Conservation (phyloP, 2,888 invertebrate genomes). For the Eucera pruinosa region DNA sequence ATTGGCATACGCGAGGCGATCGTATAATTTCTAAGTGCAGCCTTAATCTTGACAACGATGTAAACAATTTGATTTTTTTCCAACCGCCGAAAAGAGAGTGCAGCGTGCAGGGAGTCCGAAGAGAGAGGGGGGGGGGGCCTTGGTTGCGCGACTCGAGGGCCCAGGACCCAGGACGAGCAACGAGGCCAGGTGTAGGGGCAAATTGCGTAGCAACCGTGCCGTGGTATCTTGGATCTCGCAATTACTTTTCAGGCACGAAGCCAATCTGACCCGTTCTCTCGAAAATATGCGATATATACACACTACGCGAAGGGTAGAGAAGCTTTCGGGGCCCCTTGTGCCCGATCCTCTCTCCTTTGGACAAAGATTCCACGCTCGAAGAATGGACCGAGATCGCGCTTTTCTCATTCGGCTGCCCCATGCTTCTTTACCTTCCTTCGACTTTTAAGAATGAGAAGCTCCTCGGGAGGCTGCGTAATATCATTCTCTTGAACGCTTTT, state of each 20-base stretch:
- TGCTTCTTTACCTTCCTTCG: slow-evolving; percentile 15
- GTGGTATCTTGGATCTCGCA: slow-evolving; percentile 72
- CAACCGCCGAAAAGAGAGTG: too few relatives aligned
- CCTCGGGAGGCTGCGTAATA: slow-evolving; percentile 7
- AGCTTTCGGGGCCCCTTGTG: slow-evolving; percentile 38
- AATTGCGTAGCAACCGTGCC: slow-evolving; percentile 65
- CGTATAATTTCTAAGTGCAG: slow-evolving; percentile 37
- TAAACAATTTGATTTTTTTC: slow-evolving; percentile 43
- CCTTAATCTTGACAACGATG: slow-evolving; percentile 40
- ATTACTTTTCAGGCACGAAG: slow-evolving; percentile 71
- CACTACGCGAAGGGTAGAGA: slow-evolving; percentile 9
- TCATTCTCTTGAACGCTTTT: slow-evolving; percentile 2
- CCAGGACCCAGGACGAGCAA: slow-evolving; percentile 12
- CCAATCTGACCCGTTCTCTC: slow-evolving; percentile 67
- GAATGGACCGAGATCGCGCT: not conserved
- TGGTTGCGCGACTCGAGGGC: slow-evolving; percentile 19
- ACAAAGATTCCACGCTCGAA: not conserved
- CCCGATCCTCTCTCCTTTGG: not conserved
- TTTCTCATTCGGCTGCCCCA: slow-evolving; percentile 11
- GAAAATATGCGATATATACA: slow-evolving; percentile 64
- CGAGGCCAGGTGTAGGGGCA: slow-evolving; percentile 62
- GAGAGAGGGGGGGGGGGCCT: too few relatives aligned
- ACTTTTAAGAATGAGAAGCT: slow-evolving; percentile 23
- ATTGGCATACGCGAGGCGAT: slow-evolving; percentile 38
- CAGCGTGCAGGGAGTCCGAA: too few relatives aligned